These are phyloP conservation scores for Macropus fuliginosus DNA, from an alignment of 2,797 vertebrate species.

Conservation along the genomic window DNA sequence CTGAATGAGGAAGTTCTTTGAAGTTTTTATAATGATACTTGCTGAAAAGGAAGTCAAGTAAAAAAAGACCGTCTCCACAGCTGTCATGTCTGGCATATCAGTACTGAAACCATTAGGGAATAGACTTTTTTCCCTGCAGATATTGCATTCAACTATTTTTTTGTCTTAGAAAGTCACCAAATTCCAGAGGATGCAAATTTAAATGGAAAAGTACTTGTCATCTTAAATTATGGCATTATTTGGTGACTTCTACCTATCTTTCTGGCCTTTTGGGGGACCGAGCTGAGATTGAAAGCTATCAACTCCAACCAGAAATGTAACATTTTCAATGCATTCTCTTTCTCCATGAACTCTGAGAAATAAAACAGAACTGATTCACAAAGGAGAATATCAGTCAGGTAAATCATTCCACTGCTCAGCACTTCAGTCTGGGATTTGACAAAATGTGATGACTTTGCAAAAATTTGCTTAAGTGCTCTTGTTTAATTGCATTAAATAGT, in stretches of 20 bases:
- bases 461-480: conserved; percentile 99
- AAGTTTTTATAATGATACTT: conserved; percentile 99
- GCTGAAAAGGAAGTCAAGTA: conserved; percentile 97
- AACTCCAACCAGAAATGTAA: conserved; percentile 97
- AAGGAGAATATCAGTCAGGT: conserved; percentile 97
- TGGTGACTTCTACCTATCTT: conserved; percentile 98
- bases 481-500: conserved; percentile 93
- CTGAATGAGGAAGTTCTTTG: conserved; percentile 99
- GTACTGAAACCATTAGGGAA: conserved; percentile 98
- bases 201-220: conserved; percentile 98
- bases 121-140: conserved; percentile 96
- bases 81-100: conserved; percentile 98
- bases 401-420: conserved; percentile 98
- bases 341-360: conserved; percentile 99
- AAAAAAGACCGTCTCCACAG: conserved; percentile 94
- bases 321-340: conserved; percentile 97
- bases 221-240: conserved; percentile 99
- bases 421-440: conserved; percentile 99
- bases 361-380: conserved; percentile 99
- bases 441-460: conserved; percentile 96
- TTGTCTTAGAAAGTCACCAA: conserved; percentile 95
- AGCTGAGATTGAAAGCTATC: conserved; percentile 99
- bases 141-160: conserved; percentile 96
- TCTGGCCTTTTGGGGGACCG: conserved; percentile 97
- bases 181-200: conserved; percentile 97